Base-by-base conservation (phyloP, 2,797 vertebrate genomes). In the Perodicticus potto region DNA sequence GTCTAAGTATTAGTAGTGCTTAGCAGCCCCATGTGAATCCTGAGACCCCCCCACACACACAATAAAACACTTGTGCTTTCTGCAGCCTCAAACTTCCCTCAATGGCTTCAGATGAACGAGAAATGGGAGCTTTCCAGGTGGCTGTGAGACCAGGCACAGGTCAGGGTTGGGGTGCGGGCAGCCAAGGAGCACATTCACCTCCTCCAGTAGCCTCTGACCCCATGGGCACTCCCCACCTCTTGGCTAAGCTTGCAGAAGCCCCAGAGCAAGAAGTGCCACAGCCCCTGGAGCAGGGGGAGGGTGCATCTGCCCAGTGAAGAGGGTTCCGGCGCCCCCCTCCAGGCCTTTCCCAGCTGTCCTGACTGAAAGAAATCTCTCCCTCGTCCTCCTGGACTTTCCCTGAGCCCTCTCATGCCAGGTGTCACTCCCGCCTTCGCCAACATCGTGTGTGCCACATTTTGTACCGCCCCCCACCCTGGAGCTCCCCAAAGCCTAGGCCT, bases 41-140 rank as follows among this genome's bases (percentile, higher is more conserved):
- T 14, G 53, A 59, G 43, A 61, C 12, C 43, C 12, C 61, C 22
- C 34, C 19, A n/a, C n/a, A n/a, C n/a, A n/a, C n/a, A 61, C 49
- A 53, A 53, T 53, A 43, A 19, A 13, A n/a, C 29, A 43, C 29
- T 37, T 4, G 34, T 2, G 2, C 27, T 34, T 34, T 19, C 40
- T 27, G 29, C 1, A 45, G 80, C 59, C 10, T 0, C 29, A 1
- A 13, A 29, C 37, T 29, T 45, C n/a, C 7, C 4, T 5, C 3
- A 0, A 16, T 5, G 9, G 43, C 77, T 57, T 57, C 19, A 45
- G 73, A 13, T 14, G 10, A n/a, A 40, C 27, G 3, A 5, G 29
- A n/a, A 1, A 11, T 0, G 3, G 49, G 17, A 40, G 72, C 0
- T 32, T 3, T 7, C 3, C 11, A 16, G 37, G n/a, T 0, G 8